phyloP scores from a whole-genome alignment of 2,888 invertebrate species.

The Neoaliturus tenellus region DNA sequence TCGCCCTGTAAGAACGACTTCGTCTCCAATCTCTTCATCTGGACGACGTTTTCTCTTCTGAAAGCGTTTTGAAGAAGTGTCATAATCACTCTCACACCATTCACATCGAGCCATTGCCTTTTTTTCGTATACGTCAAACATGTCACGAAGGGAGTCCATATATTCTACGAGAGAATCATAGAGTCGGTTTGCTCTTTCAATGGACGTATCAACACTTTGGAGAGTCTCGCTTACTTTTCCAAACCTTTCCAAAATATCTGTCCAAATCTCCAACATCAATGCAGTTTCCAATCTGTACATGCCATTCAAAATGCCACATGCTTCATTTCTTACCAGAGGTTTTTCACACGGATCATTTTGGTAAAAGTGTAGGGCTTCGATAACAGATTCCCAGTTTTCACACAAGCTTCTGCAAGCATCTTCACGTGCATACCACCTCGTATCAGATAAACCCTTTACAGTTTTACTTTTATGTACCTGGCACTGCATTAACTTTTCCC shows the following conservation, averaged over 20 bases:
- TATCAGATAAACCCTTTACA: conserved; percentile 49
- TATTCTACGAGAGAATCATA: conserved; percentile 46
- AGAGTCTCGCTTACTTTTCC: conserved; percentile 47
- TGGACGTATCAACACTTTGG: conserved; percentile 28
- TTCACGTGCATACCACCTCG: conserved; percentile 45
- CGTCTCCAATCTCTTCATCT: background rate
- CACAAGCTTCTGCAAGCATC: conserved; percentile 27
- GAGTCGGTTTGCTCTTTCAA: conserved; percentile 1
- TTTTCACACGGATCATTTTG: conserved; percentile 3
- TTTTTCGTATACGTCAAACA: conserved; percentile 8
- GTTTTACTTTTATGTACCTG: background rate
- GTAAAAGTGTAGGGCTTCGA: background rate
- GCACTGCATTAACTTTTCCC: conserved; percentile 8
- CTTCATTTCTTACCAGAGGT: conserved; percentile 39
- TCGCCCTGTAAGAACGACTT: conserved; percentile 16
- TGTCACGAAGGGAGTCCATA: conserved; percentile 13
- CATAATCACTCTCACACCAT: background rate
- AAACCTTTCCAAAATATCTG: conserved; percentile 49
- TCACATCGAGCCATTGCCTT: background rate
- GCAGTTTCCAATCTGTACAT: conserved; percentile 44
- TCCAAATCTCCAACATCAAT: conserved; percentile 50
- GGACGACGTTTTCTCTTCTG: background rate
- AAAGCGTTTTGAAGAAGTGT: background rate
- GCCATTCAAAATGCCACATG: conserved; percentile 8
- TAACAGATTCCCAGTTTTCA: conserved; percentile 28